Evolutionary conservation across 2,113 vertebrate genomes (phyloP), one percentile per base, ranked within the genome.

Genomic region (Pseudopipra pipra): DNA sequence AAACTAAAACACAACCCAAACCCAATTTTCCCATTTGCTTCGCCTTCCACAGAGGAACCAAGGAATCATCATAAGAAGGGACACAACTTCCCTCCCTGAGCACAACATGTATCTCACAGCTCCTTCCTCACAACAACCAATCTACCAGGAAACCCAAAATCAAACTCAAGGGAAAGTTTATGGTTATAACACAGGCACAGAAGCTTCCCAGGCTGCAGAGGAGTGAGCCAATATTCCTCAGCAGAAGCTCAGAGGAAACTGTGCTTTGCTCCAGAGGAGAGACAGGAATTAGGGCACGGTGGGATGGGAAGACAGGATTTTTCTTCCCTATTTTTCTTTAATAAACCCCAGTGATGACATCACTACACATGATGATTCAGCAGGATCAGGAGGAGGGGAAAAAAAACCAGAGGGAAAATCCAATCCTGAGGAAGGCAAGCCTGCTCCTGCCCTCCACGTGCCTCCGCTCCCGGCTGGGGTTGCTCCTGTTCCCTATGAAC

Each of bases 401-500:
- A 18, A 11, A 7, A 12, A 28, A 19, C 9, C 13, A 14, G 12
- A 30, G 19, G 31, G 2, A 39, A 43, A 68, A 31, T 1, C 47
- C 55, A 83, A 30, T 27, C 21, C 63, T 47, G 35, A 31, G 61
- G 33, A 27, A 35, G 20, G 7, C 37, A 23, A 37, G 58, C 44
- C 73, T 30, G 7, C 30, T 66, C 66, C 67, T 27, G 73, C 10
- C 44, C 73, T 13, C 35, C 19, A 1, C 5, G 6, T 5, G 39
- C 55, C 71, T 49, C 4, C 20, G 18, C 56, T n/a, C 43, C 35
- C 10, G 2, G 5, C 49, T 23, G 23, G 17, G 2, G 33, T 5
- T 3, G 8, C 16, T 22, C 11, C 1, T 1, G 1, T 27, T 18
- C 71, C 54, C n/a, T 12, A 21, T 25, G 22, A 10, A 19, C 14